phyloP scores from a whole-genome alignment of 1,140 invertebrate species.

The Papilio dardanus region DNA sequence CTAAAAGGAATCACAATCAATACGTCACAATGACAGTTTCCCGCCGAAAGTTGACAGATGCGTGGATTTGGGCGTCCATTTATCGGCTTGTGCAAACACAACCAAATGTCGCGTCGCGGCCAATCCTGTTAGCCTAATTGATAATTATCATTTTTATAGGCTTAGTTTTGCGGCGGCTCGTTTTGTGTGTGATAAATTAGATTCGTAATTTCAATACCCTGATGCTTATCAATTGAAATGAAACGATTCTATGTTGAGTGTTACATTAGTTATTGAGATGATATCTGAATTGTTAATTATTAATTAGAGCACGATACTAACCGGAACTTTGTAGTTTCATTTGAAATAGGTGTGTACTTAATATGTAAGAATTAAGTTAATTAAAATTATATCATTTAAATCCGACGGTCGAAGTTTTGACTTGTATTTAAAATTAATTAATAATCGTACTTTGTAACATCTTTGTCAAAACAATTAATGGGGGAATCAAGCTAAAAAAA shows the following conservation, averaged over 20 bases:
- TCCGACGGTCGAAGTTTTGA: no score
- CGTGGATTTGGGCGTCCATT: slow-evolving; percentile 53
- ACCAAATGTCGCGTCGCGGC: slow-evolving; percentile 59
- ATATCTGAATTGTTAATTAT: not conserved
- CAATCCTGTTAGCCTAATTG: slow-evolving; percentile 61
- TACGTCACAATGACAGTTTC: slow-evolving; percentile 48
- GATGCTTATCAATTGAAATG: slow-evolving; percentile 38
- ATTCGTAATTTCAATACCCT: slow-evolving; percentile 40
- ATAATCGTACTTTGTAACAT: no score
- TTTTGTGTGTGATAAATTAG: slow-evolving; percentile 50
- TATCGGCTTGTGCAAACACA: slow-evolving; percentile 65
- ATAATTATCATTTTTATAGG: slow-evolving; percentile 72
- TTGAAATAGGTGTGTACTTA: no score
- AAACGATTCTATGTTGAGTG: not conserved
- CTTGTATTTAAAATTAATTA: no score
- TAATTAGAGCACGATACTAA: not conserved
- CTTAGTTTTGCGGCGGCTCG: slow-evolving; percentile 44
- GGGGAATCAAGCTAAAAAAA: no score
- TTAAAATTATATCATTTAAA: no score
- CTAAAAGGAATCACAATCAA: slow-evolving; percentile 26
- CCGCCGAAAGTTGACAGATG: slow-evolving; percentile 60
- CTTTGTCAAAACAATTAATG: no score
- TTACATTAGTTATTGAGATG: not conserved
- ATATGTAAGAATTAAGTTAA: no score
- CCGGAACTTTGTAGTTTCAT: not conserved